phyloP scores from a whole-genome alignment of 2,797 vertebrate genomes.

The Malacoctenus gilli region DNA sequence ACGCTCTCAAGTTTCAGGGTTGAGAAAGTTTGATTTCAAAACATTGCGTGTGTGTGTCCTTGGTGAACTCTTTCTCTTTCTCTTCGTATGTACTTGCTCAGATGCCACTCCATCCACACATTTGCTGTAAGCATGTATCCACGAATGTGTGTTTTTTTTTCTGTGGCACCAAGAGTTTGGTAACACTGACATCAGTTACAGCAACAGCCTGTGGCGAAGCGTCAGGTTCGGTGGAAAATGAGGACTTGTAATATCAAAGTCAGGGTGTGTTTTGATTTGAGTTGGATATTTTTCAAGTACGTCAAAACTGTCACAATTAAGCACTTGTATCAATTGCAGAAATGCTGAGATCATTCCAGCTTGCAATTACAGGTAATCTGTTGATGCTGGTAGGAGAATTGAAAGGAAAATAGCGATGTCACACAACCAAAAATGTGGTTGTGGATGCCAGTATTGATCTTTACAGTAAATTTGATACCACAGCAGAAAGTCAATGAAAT shows the following conservation, averaged over 20 bases:
- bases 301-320: slow-evolving; percentile 46
- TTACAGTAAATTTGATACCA: no score
- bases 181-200: slow-evolving; percentile 41
- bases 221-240: slow-evolving; percentile 29
- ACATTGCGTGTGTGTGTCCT: slow-evolving; percentile 13
- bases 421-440: not conserved
- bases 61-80: slow-evolving; percentile 20
- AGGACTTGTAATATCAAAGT: slow-evolving; percentile 53
- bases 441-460: no score
- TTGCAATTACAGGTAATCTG: slow-evolving; percentile 31
- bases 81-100: slow-evolving; percentile 8
- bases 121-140: slow-evolving; percentile 5
- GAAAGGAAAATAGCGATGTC: not conserved
- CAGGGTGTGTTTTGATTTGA: slow-evolving; percentile 56
- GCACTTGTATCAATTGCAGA: slow-evolving; percentile 26
- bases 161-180: slow-evolving; percentile 34
- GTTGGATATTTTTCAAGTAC: slow-evolving; percentile 52
- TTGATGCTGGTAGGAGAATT: slow-evolving; percentile 1
- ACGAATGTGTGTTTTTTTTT: slow-evolving; percentile 25
- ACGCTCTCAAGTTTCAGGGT: slow-evolving; percentile 47
- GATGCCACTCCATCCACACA: slow-evolving; percentile 14
- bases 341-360: slow-evolving; percentile 24
- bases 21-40: slow-evolving; percentile 32
- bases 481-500: not conserved
- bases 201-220: slow-evolving; percentile 46